Base-by-base conservation (phyloP, 2,797 vertebrate species). In the Chromobotia macracanthus region DNA sequence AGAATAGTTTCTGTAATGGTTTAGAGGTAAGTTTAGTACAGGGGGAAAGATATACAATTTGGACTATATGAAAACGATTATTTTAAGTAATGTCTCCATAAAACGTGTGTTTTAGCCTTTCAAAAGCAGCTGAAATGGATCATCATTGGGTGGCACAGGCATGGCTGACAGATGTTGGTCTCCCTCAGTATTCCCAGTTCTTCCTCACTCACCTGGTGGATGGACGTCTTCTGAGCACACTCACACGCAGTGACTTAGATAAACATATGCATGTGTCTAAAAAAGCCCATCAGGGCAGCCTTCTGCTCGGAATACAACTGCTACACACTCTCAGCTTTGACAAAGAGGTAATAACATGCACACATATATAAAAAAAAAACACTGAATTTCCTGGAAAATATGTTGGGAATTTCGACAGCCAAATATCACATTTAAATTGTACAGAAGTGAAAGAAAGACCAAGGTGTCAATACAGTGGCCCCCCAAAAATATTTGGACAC, bases 121-220 rank as follows among this genome's bases (percentile, higher is more conserved):
- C 95, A 5, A 95, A 94, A 85, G 94, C 95, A 0, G 93, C 95
- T 0, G 94, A 95, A 66, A 87, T 96, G 91, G 95, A 96, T 85
- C 95, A 96, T 82, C 94, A 96, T 89, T 96, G 95, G 95, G 95
- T 96, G 67, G 86, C 94, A 8, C 94, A 94, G 28, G 94, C 94
- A 0, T 96, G 95, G 95, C 90, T 96, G 82, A 93, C 89, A 1
- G 95, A 96, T n/a, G 91, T 96, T 10, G 95, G 95, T 0, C 90
- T 96, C 80, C 90, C 93, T 21, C 95, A 95, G 77, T 96, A 96
- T 86, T 94, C 94, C 28, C 95, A 95, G 86, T 92, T 89, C 68
- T 96, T 96, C 88, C 94, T 94, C 44, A 91, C 88, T 80, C 91
- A 95, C 87, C 88, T 96, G 44, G 93, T 96, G 15, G 95, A 96